Conservation (phyloP, 2,797 vertebrate species). For the Delichon dasypus region DNA sequence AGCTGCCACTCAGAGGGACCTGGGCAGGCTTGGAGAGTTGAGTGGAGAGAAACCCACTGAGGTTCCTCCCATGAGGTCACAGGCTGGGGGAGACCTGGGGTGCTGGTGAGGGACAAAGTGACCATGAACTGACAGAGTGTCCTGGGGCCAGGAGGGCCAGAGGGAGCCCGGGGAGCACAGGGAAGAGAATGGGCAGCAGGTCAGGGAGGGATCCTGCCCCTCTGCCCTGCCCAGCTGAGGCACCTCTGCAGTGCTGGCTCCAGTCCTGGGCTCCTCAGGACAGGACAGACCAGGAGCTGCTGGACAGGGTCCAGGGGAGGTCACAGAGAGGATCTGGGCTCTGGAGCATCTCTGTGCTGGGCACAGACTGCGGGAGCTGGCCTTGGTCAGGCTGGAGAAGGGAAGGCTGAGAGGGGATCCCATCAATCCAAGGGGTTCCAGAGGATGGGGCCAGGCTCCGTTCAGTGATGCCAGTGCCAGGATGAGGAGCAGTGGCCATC, state of each 20-base stretch:
- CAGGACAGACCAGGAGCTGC: background rate
- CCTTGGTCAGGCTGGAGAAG: background rate
- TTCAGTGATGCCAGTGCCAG: too few species aligned
- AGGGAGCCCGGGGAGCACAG: background rate
- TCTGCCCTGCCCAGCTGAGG: background rate
- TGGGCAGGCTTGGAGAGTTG: background rate
- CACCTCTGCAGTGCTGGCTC: background rate
- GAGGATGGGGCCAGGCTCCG: background rate
- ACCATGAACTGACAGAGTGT: too few species aligned
- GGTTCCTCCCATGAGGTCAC: too few species aligned
- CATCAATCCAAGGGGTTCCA: background rate
- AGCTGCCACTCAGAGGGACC: background rate
- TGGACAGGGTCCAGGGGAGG: background rate
- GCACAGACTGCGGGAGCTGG: background rate
- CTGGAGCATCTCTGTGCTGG: background rate
- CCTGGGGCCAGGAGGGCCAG: background rate
- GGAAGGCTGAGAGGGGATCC: background rate
- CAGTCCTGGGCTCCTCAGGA: too few species aligned
- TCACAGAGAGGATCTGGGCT: background rate
- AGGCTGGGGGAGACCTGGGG: background rate
- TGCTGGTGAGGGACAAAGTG: background rate
- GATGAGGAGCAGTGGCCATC: too few species aligned
- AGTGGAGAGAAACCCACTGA: background rate
- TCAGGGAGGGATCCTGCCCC: background rate
- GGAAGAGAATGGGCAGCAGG: background rate